These are phyloP conservation scores for Trachymyrmex cornetzi DNA, from an alignment of 1,140 invertebrate genomes.

Conservation along the genomic window DNA sequence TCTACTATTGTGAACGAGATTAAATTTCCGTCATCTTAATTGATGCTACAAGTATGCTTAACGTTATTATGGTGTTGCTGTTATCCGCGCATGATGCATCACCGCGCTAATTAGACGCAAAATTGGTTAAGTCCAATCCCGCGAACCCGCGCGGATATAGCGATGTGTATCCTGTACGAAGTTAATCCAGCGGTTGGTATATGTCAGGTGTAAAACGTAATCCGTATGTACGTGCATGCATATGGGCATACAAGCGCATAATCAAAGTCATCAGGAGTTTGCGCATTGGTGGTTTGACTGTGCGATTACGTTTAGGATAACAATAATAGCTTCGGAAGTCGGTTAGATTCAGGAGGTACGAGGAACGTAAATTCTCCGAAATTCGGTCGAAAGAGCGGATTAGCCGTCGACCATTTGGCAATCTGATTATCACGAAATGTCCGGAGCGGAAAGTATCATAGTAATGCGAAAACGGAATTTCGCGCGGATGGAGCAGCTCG, in stretches of 20 bases:
- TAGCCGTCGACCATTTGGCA: slow-evolving; percentile 23
- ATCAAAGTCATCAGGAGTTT: slow-evolving; percentile 71
- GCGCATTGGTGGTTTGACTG: slow-evolving; percentile 66
- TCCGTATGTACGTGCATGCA: slow-evolving; percentile 42
- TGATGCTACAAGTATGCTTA: slow-evolving; percentile 52
- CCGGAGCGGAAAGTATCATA: slow-evolving; percentile 37
- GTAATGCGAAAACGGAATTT: slow-evolving; percentile 1
- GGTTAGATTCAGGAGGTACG: slow-evolving; percentile 57
- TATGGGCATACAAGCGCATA: slow-evolving; percentile 25
- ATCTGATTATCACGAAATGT: slow-evolving; percentile 48
- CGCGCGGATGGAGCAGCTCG: slow-evolving; percentile 25
- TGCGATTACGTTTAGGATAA: slow-evolving; percentile 61
- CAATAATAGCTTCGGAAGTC: slow-evolving; percentile 63
- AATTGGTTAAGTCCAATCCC: slow-evolving; percentile 75
- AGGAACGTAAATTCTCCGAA: slow-evolving; percentile 31
- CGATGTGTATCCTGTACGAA: slow-evolving; percentile 61
- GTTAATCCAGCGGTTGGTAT: slow-evolving; percentile 71
- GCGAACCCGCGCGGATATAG: slow-evolving; percentile 48
- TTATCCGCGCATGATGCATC: slow-evolving; percentile 65
- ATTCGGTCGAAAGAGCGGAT: slow-evolving; percentile 34
- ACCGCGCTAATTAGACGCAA: slow-evolving; percentile 73
- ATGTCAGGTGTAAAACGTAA: slow-evolving; percentile 68
- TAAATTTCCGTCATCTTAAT: slow-evolving; percentile 68
- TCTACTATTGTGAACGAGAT: slow-evolving; percentile 56
- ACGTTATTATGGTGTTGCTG: slow-evolving; percentile 69